A percentile compares a stretch with the other conserved stretches of the same genome.
phyloP scores from a whole-genome alignment of 1,140 invertebrate species.

The Drosophila santomea region DNA sequence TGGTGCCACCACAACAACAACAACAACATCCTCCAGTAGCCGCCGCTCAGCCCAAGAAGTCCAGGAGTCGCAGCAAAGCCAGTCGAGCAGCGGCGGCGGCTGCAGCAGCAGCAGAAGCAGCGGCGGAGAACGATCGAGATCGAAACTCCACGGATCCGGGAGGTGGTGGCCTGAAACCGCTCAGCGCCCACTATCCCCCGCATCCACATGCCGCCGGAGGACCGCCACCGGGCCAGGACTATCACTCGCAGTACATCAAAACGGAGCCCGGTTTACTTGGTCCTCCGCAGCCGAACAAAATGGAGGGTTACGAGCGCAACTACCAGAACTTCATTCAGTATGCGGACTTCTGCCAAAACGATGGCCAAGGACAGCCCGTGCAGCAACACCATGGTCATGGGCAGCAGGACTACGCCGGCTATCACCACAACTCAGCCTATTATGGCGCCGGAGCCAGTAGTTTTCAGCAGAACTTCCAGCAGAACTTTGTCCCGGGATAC shows the following conservation, averaged over 20 bases:
- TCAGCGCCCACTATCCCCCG: conserved; percentile 72
- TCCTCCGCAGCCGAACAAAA: conserved; percentile 77
- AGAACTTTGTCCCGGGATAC: conserved; percentile 80
- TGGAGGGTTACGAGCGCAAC: conserved; percentile 84
- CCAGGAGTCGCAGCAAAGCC: conserved; percentile 69
- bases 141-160: conserved; percentile 83
- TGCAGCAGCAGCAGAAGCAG: conserved; percentile 55
- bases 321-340: conserved; percentile 85
- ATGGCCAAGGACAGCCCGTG: conserved; percentile 70
- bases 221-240: conserved; percentile 54
- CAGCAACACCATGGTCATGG: conserved; percentile 64
- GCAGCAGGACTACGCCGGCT: conserved; percentile 77
- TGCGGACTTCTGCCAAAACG: conserved; percentile 84
- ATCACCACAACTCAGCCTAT: conserved; percentile 77
- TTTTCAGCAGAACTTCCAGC: conserved; percentile 83
- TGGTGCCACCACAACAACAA: conserved; percentile 1
- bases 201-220: conserved; percentile 35
- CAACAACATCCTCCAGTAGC: conserved; percentile 5
- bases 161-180: conserved; percentile 65
- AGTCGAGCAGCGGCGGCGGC: conserved; percentile 54
- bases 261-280: conserved; percentile 73
- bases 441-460: conserved; percentile 66
- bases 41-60: conserved; percentile 55
- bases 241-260: conserved; percentile 79
- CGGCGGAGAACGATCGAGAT: conserved; percentile 70